phyloP scores from a whole-genome alignment of 2,797 vertebrate species.

The Ctenopoma kingsleyae region DNA sequence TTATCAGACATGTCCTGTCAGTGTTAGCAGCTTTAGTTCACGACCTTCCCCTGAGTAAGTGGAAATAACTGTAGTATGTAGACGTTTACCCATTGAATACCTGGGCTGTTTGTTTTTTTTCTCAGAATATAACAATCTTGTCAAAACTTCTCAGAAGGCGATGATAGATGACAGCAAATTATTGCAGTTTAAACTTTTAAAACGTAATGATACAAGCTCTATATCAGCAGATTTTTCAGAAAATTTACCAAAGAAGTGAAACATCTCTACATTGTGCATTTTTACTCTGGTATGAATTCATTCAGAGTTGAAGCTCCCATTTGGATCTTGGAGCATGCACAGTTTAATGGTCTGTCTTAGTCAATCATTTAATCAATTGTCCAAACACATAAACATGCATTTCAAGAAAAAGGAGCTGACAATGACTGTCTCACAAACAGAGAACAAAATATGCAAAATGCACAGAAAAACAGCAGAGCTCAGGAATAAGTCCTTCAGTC shows the following conservation, averaged over 20 bases:
- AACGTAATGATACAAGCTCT: too few relatives aligned
- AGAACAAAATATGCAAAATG: constrained; percentile 27
- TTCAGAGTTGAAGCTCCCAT: constrained; percentile 75
- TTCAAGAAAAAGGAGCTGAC: constrained; percentile 63
- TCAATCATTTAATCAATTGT: constrained; percentile 72
- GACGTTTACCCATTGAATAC: too few relatives aligned
- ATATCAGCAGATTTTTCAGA: too few relatives aligned
- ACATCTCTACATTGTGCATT: constrained; percentile 46
- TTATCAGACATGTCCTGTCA: too few relatives aligned
- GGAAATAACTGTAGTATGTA: too few relatives aligned
- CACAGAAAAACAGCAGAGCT: constrained; percentile 32
- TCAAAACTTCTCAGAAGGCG: too few relatives aligned
- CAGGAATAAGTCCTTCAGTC: constrained; percentile 15
- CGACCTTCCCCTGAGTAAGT: too few relatives aligned
- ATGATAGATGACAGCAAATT: too few relatives aligned
- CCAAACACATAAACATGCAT: constrained; percentile 78
- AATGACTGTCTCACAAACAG: constrained; percentile 31
- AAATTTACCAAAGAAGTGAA: constrained; percentile 7
- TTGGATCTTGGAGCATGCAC: constrained; percentile 63
- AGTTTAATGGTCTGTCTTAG: constrained; percentile 58
- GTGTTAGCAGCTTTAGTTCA: too few relatives aligned
- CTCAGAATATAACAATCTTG: too few relatives aligned
- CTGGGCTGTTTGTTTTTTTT: too few relatives aligned
- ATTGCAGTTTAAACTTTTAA: too few relatives aligned
- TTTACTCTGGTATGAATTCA: constrained; percentile 61